These are phyloP conservation scores for Myrmophylax atrothorax DNA, from an alignment of 2,113 vertebrate genomes.

Conservation along the genomic window DNA sequence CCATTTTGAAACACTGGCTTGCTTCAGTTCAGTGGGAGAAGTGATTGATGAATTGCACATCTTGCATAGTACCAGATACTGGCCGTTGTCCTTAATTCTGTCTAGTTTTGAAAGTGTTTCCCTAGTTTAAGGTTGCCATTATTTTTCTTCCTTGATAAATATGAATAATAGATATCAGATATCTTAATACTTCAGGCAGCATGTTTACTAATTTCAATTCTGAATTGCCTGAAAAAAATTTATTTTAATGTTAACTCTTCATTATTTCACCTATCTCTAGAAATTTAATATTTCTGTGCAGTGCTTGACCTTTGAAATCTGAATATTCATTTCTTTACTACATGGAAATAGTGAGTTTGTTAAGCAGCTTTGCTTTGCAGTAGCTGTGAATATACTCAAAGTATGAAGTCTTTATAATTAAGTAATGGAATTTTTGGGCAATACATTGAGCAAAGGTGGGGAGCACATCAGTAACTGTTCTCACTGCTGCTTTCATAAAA, in stretches of 20 bases:
- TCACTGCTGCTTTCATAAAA: background rate
- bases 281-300: background rate
- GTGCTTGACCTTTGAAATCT: background rate
- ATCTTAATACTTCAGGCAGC: background rate
- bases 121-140: background rate
- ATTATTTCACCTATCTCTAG: background rate
- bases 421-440: background rate
- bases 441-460: background rate
- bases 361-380: background rate
- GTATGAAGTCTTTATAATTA: background rate
- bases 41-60: rapidly evolving
- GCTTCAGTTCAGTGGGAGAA: background rate
- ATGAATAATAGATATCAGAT: background rate
- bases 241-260: background rate
- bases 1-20: background rate
- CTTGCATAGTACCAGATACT: background rate
- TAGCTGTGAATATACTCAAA: background rate
- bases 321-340: background rate
- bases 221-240: background rate
- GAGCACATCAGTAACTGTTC: background rate
- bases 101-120: background rate
- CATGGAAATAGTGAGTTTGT: background rate
- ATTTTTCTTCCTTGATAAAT: background rate
- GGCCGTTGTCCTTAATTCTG: background rate
- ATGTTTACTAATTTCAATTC: background rate